Percentiles rank a stretch among this genome's conserved stretches.
Conservation (phyloP, 2,888 invertebrate species). For the Pyrgus malvae region DNA sequence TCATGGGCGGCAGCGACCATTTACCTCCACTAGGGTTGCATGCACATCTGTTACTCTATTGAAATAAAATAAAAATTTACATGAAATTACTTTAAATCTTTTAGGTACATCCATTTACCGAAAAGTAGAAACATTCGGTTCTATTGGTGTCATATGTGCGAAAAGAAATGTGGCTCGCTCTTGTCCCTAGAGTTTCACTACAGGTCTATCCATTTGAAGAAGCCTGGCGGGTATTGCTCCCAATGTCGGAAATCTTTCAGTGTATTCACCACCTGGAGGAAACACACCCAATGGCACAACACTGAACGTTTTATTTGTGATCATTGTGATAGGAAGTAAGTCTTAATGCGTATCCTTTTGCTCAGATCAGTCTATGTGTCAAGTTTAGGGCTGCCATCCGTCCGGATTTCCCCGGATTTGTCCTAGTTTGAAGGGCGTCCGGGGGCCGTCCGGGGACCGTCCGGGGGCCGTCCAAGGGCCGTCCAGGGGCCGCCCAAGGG, state of each 20-base stretch:
- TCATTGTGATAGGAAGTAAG: constrained; percentile 51
- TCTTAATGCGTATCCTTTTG: constrained; percentile 15
- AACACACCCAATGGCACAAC: constrained; percentile 46
- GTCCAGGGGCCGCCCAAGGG: no score
- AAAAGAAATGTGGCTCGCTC: constrained; percentile 29
- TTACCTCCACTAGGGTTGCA: no score
- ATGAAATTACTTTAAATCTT: not conserved
- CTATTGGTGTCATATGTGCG: constrained; percentile 50
- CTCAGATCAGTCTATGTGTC: not conserved
- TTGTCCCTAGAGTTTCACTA: constrained; percentile 55
- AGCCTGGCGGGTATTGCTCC: constrained; percentile 49
- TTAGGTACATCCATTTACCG: constrained; percentile 36
- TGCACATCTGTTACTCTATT: no score
- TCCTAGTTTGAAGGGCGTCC: no score
- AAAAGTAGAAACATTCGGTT: constrained; percentile 17
- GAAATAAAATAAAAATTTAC: not conserved
- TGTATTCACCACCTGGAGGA: constrained; percentile 42
- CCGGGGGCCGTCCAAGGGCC: no score
- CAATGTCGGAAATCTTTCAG: constrained; percentile 44
- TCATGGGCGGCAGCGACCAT: no score
- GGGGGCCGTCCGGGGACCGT: no score
- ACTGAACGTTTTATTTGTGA: constrained; percentile 47
- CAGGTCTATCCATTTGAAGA: constrained; percentile 50
- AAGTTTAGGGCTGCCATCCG: no score
- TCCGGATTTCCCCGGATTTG: no score